These are phyloP conservation scores for Latrodectus hesperus DNA, from an alignment of 2,888 invertebrate species.

Conservation along the genomic window DNA sequence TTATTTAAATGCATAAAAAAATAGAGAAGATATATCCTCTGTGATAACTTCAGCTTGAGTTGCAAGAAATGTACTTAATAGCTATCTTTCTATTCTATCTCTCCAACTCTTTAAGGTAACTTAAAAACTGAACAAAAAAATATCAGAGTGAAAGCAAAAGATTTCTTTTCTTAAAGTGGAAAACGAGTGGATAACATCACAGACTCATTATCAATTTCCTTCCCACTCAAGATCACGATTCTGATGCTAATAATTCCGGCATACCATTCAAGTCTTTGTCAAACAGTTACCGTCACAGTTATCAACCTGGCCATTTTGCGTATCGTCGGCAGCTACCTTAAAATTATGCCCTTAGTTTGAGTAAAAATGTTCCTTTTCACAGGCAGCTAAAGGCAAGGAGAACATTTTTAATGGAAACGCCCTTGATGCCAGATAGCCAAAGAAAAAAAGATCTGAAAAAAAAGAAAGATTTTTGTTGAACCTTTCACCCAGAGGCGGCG, in stretches of 20 bases:
- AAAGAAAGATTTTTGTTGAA: not conserved
- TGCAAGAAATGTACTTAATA: too few relatives aligned
- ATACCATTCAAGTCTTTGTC: not conserved
- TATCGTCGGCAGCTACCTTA: conserved; percentile 40
- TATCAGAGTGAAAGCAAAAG: too few relatives aligned
- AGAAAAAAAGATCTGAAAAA: not conserved
- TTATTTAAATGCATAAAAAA: too few relatives aligned
- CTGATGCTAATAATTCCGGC: not conserved
- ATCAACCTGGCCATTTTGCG: conserved; percentile 4
- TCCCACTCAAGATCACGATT: conserved; percentile 45
- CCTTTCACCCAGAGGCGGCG: not conserved
- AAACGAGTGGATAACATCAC: not conserved
- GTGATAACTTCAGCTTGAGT: too few relatives aligned
- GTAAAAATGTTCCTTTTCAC: not conserved
- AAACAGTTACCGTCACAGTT: conserved; percentile 10
- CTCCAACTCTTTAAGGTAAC: too few relatives aligned
- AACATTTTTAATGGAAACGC: conserved; percentile 6
- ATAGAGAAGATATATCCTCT: too few relatives aligned
- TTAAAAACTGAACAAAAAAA: too few relatives aligned
- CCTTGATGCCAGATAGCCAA: conserved; percentile 19
- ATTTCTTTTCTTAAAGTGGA: too few relatives aligned
- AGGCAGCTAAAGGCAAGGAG: not conserved
- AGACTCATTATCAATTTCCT: conserved; percentile 3
- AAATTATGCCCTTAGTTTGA: conserved; percentile 22
- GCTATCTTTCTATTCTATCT: too few relatives aligned